Base-by-base conservation (phyloP, 2,888 invertebrate genomes). In the Rhagonycha lutea region DNA sequence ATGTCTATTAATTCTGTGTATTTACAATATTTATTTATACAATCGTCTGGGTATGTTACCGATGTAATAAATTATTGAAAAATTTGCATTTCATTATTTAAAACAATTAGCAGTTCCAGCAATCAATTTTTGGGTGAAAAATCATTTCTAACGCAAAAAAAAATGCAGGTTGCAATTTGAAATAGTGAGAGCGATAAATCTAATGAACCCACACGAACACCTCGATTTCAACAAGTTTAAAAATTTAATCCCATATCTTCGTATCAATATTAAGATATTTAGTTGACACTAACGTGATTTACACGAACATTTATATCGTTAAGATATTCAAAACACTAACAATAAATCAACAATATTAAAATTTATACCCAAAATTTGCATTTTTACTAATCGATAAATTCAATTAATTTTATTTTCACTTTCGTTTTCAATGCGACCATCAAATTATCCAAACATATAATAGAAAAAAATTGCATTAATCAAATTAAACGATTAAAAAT, bases 401-500 rank as follows among this genome's bases (percentile, higher is more conserved):
- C 47, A 47, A 72, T 65, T 47, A 60, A 65, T 60, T 65, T 72
- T 61, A 62, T 29, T 63, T 71, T 67, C 71, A 67, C 71, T 72
- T 72, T 72, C 65, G 71, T 47, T 28, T 72, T 72, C 63, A n/a
- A 65, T 28, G 9, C 62, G 62, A n/a, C 62, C 23, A 62, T 23
- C 18, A 23, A 62, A 62, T 23, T 62, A 14, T 14, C 63, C 63
- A 24, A 65, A 65, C 63, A 14, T 18, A 24, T 18, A 24, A 65
- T 65, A 18, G 47, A 61, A 65, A 65, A 65, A 65, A 65, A 65
- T 65, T 24, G 23, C 63, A 65, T 65, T 65, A 65, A 65, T 65
- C 63, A 65, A 65, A 24, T 65, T 65, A 65, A 26, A 65, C 26
- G 63, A 65, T 26, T 26, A 65, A 65, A 65, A 65, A 65, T 65